Percentiles rank a stretch among this genome's conserved stretches.
phyloP scores from a whole-genome alignment of 2,797 vertebrate species.

The Nyctalus aviator region DNA sequence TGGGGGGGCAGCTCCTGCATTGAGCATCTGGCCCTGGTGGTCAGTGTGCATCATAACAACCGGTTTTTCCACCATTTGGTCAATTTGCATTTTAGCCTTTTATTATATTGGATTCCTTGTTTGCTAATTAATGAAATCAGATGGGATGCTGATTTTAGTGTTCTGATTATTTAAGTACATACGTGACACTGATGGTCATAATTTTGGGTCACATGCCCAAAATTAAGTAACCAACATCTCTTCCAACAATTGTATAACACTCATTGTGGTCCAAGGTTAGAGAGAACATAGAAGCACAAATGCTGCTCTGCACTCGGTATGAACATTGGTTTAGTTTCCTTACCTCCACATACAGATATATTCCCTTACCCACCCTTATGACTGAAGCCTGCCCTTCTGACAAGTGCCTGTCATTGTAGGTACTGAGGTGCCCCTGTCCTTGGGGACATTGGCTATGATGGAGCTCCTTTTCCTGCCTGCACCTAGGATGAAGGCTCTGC shows the following conservation, averaged over 20 bases:
- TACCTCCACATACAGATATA: not conserved
- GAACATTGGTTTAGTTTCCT: not conserved
- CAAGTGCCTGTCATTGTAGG: not conserved
- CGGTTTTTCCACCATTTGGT: too few relatives aligned
- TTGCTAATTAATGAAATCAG: slow-evolving; percentile 36
- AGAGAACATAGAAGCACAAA: not conserved
- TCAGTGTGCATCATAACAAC: too few relatives aligned
- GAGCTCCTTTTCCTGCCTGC: not conserved
- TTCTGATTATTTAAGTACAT: not conserved
- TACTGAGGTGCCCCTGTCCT: not conserved
- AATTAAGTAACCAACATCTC: slow-evolving; percentile 31
- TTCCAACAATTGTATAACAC: not conserved
- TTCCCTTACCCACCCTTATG: not conserved
- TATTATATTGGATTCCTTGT: not conserved
- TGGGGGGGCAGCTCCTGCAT: too few relatives aligned
- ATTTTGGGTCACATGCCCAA: not conserved
- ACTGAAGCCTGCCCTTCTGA: not conserved
- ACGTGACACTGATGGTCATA: not conserved
- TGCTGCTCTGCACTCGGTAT: not conserved
- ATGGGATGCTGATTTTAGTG: not conserved
- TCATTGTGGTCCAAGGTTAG: not conserved
- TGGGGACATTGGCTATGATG: not conserved
- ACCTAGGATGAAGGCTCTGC: not conserved
- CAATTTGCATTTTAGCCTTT: too few relatives aligned
- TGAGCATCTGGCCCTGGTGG: too few relatives aligned